phyloP scores from a whole-genome alignment of 2,113 vertebrate genomes.

The human (Homo sapiens) region GRCh38 chr4:134196001-134196500 shows the following conservation, averaged over 20 bases:
- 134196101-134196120: neutral
- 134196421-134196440: conserved; percentile 29
- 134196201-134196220: conserved; percentile 6
- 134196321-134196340: neutral
- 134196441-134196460: neutral
- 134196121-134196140: neutral
- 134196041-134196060: neutral
- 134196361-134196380: neutral
- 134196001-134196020: neutral
- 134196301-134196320: neutral
- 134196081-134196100: conserved; percentile 11
- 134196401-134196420: neutral
- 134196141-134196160: neutral
- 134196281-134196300: neutral
- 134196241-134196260: neutral
- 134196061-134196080: neutral
- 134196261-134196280: neutral
- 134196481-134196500: neutral
- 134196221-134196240: neutral
- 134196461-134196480: neutral
- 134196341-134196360: conserved; percentile 38
- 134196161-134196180: neutral
- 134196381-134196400: conserved; percentile 4
- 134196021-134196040: conserved; percentile 11
- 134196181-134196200: neutral